These are phyloP conservation scores for Agapornis roseicollis DNA, from an alignment of 2,113 vertebrate genomes.

Conservation along the genomic window DNA sequence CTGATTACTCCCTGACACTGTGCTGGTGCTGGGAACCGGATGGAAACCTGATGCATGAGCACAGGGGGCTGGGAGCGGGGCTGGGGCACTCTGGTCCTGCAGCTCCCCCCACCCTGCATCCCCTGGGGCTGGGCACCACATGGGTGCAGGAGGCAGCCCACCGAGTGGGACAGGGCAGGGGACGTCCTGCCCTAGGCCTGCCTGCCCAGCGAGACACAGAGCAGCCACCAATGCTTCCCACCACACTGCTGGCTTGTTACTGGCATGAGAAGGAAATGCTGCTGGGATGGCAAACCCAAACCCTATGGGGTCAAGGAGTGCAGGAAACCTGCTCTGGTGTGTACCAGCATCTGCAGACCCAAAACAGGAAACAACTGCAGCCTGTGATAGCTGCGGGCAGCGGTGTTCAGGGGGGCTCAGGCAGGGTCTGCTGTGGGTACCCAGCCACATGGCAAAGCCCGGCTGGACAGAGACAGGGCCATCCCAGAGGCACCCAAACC, in stretches of 20 bases:
- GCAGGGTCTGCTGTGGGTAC: not conserved
- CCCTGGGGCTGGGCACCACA: not conserved
- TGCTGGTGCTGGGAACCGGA: not conserved
- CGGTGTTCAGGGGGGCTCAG: fast-evolving
- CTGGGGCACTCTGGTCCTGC: fast-evolving
- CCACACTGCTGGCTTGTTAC: not conserved
- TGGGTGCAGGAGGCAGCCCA: not conserved
- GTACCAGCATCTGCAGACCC: not conserved
- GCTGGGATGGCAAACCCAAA: not conserved
- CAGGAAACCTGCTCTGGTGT: not conserved
- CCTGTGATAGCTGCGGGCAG: not conserved
- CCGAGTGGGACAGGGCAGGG: fast-evolving
- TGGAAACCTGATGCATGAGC: not conserved
- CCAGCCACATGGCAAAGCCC: fast-evolving
- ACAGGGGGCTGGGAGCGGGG: too few species aligned
- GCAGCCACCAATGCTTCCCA: not conserved
- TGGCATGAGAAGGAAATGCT: not conserved
- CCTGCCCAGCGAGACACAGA: not conserved
- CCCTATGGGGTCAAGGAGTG: not conserved
- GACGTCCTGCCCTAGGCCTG: not conserved
- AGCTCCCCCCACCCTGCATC: not conserved
- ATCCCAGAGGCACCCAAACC: not conserved
- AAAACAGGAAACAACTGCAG: conserved; percentile 33
- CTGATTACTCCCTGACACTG: not conserved
- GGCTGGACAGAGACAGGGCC: not conserved